phyloP scores from a whole-genome alignment of 1,140 invertebrate genomes.

The Megalonaias nervosa region DNA sequence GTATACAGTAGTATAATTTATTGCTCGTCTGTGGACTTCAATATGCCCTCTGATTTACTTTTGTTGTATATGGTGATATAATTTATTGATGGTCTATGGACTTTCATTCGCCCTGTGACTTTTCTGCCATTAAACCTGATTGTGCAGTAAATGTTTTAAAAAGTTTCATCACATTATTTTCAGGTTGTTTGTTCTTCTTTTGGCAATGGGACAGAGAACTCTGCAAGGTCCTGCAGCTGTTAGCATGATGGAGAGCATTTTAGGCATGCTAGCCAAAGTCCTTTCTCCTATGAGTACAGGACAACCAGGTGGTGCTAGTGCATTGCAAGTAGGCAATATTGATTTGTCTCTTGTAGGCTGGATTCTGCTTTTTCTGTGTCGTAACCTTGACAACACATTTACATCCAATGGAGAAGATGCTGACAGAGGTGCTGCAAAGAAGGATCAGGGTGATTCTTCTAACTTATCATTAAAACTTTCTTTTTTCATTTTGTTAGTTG shows the following conservation, averaged over 20 bases:
- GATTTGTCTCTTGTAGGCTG: constrained; percentile 84
- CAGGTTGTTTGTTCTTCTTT: constrained; percentile 89
- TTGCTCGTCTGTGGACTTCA: no score
- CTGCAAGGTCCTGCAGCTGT: constrained; percentile 70
- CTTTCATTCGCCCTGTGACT: no score
- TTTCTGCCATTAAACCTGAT: no score
- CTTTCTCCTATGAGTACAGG: constrained; percentile 57
- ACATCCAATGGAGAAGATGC: constrained; percentile 24
- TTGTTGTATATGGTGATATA: no score
- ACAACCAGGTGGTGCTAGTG: constrained; percentile 23
- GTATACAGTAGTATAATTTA: no score
- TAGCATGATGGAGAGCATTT: constrained; percentile 67
- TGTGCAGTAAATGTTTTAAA: not conserved
- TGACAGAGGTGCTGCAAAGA: constrained; percentile 53
- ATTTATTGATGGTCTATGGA: no score
- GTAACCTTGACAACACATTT: constrained; percentile 79
- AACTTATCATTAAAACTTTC: no score
- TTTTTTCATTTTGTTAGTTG: no score
- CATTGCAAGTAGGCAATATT: constrained; percentile 58
- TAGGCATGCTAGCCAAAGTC: constrained; percentile 64
- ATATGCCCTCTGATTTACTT: no score
- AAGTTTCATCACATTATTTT: constrained; percentile 36
- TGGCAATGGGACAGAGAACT: constrained; percentile 88
- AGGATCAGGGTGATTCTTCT: constrained; percentile 29
- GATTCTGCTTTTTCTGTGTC: constrained; percentile 84